Conservation (phyloP, 2,797 vertebrate species). For the Falco concolor region DNA sequence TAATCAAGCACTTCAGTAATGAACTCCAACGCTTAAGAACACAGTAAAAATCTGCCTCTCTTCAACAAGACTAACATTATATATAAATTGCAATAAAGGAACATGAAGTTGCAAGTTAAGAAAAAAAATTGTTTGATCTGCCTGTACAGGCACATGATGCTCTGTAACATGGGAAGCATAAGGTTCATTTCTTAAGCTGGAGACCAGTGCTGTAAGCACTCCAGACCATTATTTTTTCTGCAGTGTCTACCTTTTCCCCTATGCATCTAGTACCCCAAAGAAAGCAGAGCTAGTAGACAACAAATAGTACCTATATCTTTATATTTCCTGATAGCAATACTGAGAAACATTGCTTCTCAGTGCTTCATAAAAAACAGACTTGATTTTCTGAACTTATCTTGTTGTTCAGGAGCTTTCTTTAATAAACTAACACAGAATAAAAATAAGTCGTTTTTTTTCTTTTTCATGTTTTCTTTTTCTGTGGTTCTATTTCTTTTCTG, state of each 20-base stretch:
- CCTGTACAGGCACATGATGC: not conserved
- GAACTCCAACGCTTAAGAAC: not conserved
- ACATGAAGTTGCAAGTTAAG: not conserved
- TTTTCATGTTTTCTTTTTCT: not conserved
- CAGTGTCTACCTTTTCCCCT: rapidly evolving
- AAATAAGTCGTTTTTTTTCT: not conserved
- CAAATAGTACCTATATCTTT: not conserved
- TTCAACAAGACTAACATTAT: not conserved
- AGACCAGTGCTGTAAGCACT: not conserved
- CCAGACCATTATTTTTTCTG: not conserved
- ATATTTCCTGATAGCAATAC: not conserved
- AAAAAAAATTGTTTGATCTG: not conserved
- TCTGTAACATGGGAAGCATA: not conserved
- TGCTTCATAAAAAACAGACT: not conserved
- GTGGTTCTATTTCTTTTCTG: not conserved
- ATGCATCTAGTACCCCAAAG: not conserved
- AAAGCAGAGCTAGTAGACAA: not conserved
- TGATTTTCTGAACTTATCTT: not conserved
- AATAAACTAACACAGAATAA: not conserved
- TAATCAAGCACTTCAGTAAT: not conserved
- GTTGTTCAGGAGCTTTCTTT: not conserved
- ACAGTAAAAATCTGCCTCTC: not conserved
- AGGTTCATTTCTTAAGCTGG: not conserved
- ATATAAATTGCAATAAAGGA: not conserved
- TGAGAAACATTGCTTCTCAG: not conserved